Evolutionary conservation across 2,113 vertebrate genomes (phyloP).

Genomic region (Dendrocopos noguchii): DNA sequence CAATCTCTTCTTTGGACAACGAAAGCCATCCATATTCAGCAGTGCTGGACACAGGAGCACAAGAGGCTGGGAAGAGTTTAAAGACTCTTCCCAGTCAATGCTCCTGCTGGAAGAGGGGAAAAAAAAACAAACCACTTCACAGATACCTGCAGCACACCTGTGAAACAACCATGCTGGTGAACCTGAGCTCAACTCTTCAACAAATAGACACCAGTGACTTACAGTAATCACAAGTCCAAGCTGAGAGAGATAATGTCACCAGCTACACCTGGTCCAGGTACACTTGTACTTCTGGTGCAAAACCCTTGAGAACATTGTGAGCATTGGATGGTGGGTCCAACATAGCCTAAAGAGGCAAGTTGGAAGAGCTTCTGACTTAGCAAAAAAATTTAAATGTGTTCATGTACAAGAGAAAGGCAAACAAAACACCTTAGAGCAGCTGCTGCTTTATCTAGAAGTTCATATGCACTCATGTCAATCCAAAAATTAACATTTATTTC

Average conservation of each 20-base stretch:
- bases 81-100: neutral
- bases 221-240: neutral
- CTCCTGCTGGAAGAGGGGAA: neutral
- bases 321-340: neutral
- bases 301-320: neutral
- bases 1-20: neutral
- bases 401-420: neutral
- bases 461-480: neutral
- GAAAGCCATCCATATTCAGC: neutral
- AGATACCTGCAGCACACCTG: neutral
- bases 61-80: neutral
- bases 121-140: too few relatives aligned
- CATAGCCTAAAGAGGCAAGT: neutral
- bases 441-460: neutral
- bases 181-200: neutral
- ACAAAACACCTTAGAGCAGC: neutral
- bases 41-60: neutral
- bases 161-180: neutral
- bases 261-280: neutral
- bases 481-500: neutral
- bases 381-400: neutral
- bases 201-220: rapidly evolving
- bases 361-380: neutral
- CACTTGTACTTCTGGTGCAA: neutral
- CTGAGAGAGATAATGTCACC: neutral